phyloP scores from a whole-genome alignment of 2,797 vertebrate genomes.

The Trichosurus vulpecula region DNA sequence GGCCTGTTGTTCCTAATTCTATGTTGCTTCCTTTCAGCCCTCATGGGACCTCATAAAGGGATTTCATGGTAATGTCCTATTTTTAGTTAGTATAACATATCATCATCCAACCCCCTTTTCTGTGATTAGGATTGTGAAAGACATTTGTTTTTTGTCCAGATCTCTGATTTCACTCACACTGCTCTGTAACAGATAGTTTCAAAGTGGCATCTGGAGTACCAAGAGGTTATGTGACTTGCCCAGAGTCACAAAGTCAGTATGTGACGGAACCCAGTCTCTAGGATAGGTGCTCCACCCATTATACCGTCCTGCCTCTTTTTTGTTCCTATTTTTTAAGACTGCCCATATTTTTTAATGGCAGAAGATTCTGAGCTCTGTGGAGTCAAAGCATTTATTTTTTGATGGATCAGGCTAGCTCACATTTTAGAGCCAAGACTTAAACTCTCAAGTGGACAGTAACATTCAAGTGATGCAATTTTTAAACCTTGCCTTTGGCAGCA shows the following conservation, averaged over 20 bases:
- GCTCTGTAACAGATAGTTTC: background rate
- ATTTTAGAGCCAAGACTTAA: background rate
- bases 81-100: background rate
- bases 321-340: background rate
- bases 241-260: background rate
- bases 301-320: background rate
- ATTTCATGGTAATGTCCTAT: background rate
- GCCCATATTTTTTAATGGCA: background rate
- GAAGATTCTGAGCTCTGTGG: background rate
- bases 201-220: background rate
- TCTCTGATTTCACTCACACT: background rate
- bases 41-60: background rate
- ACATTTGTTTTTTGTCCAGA: background rate
- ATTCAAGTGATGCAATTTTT: background rate
- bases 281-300: background rate
- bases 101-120: background rate
- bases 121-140: background rate
- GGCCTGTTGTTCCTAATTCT: background rate
- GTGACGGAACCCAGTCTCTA: background rate
- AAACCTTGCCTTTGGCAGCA: background rate
- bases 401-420: background rate
- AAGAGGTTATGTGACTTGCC: background rate
- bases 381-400: background rate
- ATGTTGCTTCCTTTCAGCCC: background rate
- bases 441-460: background rate